A percentile compares a stretch with the other conserved stretches of the same genome.
These are phyloP conservation scores for Plebejus argus DNA, from an alignment of 2,888 invertebrate species.

Conservation along the genomic window DNA sequence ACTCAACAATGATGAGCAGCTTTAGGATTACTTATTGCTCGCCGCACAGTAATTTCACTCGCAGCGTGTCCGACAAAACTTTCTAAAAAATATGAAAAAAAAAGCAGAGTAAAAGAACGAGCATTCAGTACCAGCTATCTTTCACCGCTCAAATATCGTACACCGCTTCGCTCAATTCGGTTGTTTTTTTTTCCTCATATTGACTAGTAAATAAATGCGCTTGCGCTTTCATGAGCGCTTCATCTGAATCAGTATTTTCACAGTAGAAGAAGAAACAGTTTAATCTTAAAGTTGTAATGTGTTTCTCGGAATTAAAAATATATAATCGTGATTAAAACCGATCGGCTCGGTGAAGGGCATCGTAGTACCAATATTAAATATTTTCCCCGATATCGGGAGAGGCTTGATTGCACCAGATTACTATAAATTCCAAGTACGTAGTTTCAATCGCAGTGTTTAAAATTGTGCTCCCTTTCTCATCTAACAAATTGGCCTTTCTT, in stretches of 20 bases:
- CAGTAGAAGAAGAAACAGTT: background rate
- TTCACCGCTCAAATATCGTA: constrained; percentile 74
- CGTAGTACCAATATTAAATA: constrained; percentile 68
- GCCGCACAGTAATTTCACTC: constrained; percentile 73
- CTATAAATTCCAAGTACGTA: constrained; percentile 77
- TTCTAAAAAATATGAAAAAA: constrained; percentile 76
- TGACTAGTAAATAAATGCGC: constrained; percentile 39
- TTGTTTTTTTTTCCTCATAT: constrained; percentile 49
- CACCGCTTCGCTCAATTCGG: constrained; percentile 44
- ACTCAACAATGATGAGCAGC: constrained; percentile 66
- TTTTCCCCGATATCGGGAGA: constrained; percentile 67
- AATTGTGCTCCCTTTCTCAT: constrained; percentile 77
- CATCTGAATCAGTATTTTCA: background rate
- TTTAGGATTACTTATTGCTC: constrained; percentile 65
- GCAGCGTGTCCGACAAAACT: constrained; percentile 74
- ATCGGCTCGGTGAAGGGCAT: constrained; percentile 59
- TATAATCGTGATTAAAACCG: constrained; percentile 28
- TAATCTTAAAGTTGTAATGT: background rate
- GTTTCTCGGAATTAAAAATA: background rate
- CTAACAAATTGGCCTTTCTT: constrained; percentile 75
- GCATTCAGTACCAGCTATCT: constrained; percentile 73
- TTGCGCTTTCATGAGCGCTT: constrained; percentile 29
- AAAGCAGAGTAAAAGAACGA: constrained; percentile 73
- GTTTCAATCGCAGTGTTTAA: constrained; percentile 72
- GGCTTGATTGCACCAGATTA: constrained; percentile 74